These are phyloP conservation scores for Silurus asotus DNA, from an alignment of 2,113 vertebrate species.

Conservation along the genomic window DNA sequence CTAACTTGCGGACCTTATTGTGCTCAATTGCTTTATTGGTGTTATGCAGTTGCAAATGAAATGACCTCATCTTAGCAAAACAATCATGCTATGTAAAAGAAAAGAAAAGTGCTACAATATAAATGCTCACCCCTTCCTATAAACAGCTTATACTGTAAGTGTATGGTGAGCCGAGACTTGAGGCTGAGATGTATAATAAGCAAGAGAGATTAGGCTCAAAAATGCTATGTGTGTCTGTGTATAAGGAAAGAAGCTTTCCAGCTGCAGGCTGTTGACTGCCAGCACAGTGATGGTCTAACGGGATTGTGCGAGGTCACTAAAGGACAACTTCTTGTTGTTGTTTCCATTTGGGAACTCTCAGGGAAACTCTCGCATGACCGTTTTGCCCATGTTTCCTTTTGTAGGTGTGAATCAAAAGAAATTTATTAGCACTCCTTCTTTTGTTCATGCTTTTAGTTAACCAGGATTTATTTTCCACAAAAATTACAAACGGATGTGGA, in stretches of 20 bases:
- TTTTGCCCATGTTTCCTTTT: neutral
- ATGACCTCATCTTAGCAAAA: slow-evolving; percentile 22
- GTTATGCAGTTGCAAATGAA: slow-evolving; percentile 16
- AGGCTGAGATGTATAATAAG: slow-evolving; percentile 5
- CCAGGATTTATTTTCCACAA: neutral
- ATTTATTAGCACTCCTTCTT: neutral
- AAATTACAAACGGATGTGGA: slow-evolving; percentile 3
- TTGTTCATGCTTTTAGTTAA: neutral
- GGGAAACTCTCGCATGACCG: slow-evolving; percentile 11
- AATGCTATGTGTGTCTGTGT: slow-evolving; percentile 41
- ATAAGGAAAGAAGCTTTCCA: slow-evolving; percentile 40
- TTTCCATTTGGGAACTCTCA: slow-evolving; percentile 1
- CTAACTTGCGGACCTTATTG: slow-evolving; percentile 32
- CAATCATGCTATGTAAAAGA: slow-evolving; percentile 2
- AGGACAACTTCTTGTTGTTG: slow-evolving; percentile 48
- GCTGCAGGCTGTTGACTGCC: slow-evolving; percentile 43
- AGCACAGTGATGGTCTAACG: slow-evolving; percentile 26
- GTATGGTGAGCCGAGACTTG: neutral
- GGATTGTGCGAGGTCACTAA: slow-evolving; percentile 45
- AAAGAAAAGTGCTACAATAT: neutral
- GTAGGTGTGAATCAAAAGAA: neutral
- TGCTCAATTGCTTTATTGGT: slow-evolving; percentile 24
- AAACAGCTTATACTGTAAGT: neutral
- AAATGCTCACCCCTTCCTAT: neutral
- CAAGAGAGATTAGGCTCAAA: neutral